phyloP scores from a whole-genome alignment of 2,888 invertebrate genomes.

The Nephrotoma appendiculata region DNA sequence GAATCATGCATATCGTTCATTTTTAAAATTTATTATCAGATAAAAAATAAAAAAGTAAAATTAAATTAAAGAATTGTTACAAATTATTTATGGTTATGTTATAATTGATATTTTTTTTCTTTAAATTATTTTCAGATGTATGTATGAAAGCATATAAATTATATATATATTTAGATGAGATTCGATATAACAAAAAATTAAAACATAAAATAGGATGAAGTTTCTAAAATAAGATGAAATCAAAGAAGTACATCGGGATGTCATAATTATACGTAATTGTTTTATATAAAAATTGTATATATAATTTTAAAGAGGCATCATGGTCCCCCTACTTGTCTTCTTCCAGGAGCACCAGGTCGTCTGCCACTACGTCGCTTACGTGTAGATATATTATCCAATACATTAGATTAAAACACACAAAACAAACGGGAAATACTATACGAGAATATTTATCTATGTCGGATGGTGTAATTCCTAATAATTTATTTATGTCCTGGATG shows the following conservation, averaged over 20 bases:
- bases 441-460: conserved; percentile 99
- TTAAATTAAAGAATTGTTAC: not conserved
- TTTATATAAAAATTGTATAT: conserved; percentile 1
- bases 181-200: not conserved
- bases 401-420: conserved; percentile 97
- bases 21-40: not conserved
- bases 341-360: conserved; percentile 73
- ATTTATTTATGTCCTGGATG: conserved; percentile 71
- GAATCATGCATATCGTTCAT: not conserved
- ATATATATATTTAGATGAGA: not conserved
- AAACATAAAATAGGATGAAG: not conserved
- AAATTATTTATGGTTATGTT: not conserved
- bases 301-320: conserved; percentile 5
- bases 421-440: conserved; percentile 95
- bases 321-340: conserved; percentile 45
- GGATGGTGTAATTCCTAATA: conserved; percentile 85
- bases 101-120: not conserved
- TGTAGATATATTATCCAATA: conserved; percentile 96
- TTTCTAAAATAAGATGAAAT: not conserved
- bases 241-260: conserved; percentile 5
- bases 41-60: not conserved
- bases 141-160: not conserved
- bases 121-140: not conserved
- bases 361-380: conserved; percentile 90
- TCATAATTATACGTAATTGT: conserved; percentile 4